Percentiles rank a stretch among this genome's conserved stretches.
These are phyloP conservation scores for Hiodon alosoides DNA, from an alignment of 2,113 vertebrate genomes.

Conservation along the genomic window DNA sequence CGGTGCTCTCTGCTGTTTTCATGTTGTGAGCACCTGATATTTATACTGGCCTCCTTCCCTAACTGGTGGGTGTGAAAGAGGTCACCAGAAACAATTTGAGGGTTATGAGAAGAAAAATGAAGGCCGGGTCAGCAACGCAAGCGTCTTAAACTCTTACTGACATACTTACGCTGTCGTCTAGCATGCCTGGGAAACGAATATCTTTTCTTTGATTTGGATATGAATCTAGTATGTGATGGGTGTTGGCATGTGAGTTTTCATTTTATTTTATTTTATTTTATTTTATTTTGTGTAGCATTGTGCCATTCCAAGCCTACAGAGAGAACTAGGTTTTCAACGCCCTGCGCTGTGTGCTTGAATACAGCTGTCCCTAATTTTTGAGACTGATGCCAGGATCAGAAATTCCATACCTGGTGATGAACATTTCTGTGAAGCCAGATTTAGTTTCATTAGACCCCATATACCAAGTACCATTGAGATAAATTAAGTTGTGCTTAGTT, in stretches of 20 bases:
- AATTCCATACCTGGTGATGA: too few relatives aligned
- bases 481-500: too few relatives aligned
- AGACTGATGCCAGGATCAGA: too few relatives aligned
- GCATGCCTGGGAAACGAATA: constrained; percentile 32
- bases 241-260: background rate
- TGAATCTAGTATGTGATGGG: background rate
- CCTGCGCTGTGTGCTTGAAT: too few relatives aligned
- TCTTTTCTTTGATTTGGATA: background rate
- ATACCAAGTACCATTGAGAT: too few relatives aligned
- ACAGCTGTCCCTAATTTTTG: too few relatives aligned
- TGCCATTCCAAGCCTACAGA: too few relatives aligned
- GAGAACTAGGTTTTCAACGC: too few relatives aligned
- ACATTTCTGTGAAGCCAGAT: too few relatives aligned
- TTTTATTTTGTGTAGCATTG: background rate
- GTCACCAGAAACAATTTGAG: constrained; percentile 29
- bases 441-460: too few relatives aligned
- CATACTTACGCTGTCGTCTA: constrained; percentile 31
- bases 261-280: background rate
- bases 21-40: constrained; percentile 28
- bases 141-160: constrained; percentile 9
- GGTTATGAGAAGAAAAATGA: constrained; percentile 30
- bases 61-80: constrained; percentile 29
- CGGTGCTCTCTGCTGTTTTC: constrained; percentile 23
- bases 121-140: constrained; percentile 30
- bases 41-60: constrained; percentile 54